Conservation (phyloP, 1,140 invertebrate genomes). For the Meloidogyne hapla region DNA sequence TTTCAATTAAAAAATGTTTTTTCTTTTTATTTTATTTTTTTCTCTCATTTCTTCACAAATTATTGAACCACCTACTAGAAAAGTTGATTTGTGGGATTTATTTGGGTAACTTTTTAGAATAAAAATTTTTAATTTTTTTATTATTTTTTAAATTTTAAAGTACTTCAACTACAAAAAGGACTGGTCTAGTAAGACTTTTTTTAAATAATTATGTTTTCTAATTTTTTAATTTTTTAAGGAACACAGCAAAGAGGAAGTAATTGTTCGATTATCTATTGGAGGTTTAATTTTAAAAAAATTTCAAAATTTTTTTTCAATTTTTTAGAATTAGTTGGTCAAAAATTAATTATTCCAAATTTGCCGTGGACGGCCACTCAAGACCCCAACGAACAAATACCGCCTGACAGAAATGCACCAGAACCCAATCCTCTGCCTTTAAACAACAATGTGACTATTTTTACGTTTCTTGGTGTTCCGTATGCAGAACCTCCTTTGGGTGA, state of each 20-base stretch:
- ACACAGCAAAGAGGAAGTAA: slow-evolving; percentile 14
- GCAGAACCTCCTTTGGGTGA: slow-evolving; percentile 72
- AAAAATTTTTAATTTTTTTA: not conserved
- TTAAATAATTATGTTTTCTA: slow-evolving; percentile 16
- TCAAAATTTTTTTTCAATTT: no score
- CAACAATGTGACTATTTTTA: slow-evolving; percentile 57
- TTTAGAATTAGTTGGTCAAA: slow-evolving; percentile 45
- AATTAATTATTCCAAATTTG: slow-evolving; percentile 42
- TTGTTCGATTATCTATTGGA: slow-evolving; percentile 8
- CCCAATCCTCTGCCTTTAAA: slow-evolving; percentile 51
- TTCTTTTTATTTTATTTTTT: not conserved
- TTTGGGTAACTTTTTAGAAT: no score
- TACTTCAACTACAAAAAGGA: slow-evolving; percentile 43
- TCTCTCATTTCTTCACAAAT: not conserved
- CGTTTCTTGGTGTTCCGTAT: slow-evolving; percentile 74
- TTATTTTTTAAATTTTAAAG: slow-evolving; percentile 12
- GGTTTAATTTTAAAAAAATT: not conserved
- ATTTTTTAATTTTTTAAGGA: not conserved
- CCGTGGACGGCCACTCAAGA: slow-evolving; percentile 59
- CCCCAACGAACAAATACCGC: slow-evolving; percentile 48
- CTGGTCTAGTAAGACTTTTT: slow-evolving; percentile 25
- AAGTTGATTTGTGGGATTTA: slow-evolving; percentile 59
- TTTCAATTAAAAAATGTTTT: no score
- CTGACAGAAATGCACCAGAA: slow-evolving; percentile 42
- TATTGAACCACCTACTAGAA: slow-evolving; percentile 39